Evolutionary conservation across 2,888 invertebrate genomes (phyloP).

Genomic region (Trimorus sp.): DNA sequence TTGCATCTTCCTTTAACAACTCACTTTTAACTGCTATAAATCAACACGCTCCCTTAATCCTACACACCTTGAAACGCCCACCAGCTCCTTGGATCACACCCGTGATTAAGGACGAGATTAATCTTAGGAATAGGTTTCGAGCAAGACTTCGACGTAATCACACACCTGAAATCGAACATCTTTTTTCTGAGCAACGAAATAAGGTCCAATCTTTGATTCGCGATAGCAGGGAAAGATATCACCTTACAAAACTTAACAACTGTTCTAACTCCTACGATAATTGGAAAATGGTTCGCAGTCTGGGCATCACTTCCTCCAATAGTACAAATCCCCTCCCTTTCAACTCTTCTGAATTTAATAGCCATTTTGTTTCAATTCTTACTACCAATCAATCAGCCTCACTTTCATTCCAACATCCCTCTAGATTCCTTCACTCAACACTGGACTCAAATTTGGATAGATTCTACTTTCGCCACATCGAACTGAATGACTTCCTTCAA

Average conservation of each 20-base stretch:
- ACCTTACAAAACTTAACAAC: background rate
- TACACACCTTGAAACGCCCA: background rate
- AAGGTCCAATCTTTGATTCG: background rate
- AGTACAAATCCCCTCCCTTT: too few species aligned
- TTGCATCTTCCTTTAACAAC: too few species aligned
- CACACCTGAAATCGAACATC: background rate
- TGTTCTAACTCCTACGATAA: background rate
- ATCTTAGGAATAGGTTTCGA: background rate
- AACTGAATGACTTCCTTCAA: background rate
- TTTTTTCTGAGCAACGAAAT: background rate
- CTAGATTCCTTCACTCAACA: too few species aligned
- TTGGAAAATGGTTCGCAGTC: background rate
- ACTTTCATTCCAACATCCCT: too few species aligned
- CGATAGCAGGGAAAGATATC: background rate
- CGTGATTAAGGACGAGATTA: background rate
- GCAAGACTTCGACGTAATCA: background rate
- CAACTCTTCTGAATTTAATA: too few species aligned
- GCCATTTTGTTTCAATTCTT: too few species aligned
- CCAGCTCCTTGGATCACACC: conserved; percentile 12
- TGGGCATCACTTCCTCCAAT: too few species aligned
- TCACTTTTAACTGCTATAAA: background rate
- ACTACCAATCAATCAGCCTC: too few species aligned
- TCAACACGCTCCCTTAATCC: background rate
- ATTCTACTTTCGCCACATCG: background rate
- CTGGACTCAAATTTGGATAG: too few species aligned